Evolutionary conservation across 2,797 vertebrate genomes (phyloP).

Genomic region (Acipenser oxyrinchus): DNA sequence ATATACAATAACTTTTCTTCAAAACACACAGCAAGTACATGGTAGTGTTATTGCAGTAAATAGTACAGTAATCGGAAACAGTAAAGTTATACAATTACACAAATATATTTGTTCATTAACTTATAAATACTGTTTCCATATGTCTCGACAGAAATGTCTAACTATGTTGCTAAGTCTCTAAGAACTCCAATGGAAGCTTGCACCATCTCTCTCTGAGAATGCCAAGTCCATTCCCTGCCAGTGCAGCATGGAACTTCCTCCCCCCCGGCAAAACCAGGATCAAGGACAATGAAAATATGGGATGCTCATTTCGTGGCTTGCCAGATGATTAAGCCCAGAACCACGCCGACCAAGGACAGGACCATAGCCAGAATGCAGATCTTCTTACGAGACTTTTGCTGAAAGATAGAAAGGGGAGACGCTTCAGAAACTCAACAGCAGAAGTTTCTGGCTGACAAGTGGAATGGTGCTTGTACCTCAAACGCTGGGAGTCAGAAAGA

Average conservation of each 20-base stretch:
- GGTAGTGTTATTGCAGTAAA: conserved; percentile 44
- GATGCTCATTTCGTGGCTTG: conserved; percentile 42
- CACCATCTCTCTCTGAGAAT: conserved; percentile 25
- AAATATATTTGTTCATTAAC: conserved; percentile 49
- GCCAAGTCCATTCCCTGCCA: conserved; percentile 42
- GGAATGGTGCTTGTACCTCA: too few relatives aligned
- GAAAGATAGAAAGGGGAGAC: conserved; percentile 35
- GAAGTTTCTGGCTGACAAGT: too few relatives aligned
- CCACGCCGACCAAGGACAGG: conserved; percentile 51
- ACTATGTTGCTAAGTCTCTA: conserved; percentile 51
- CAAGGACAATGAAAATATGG: conserved; percentile 29
- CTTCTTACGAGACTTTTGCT: conserved; percentile 97
- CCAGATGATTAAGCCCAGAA: conserved; percentile 73
- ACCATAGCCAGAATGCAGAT: conserved; percentile 82
- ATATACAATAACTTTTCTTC: too few relatives aligned
- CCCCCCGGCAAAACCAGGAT: conserved; percentile 29
- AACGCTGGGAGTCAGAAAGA: too few relatives aligned
- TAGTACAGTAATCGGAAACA: conserved; percentile 24
- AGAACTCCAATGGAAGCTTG: conserved; percentile 29
- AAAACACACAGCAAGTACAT: background rate
- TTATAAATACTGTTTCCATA: conserved; percentile 53
- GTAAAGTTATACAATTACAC: conserved; percentile 43
- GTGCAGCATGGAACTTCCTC: conserved; percentile 30
- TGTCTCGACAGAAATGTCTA: conserved; percentile 51
- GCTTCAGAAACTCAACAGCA: conserved; percentile 20